phyloP scores from a whole-genome alignment of 2,797 vertebrate genomes.

The Pangasius macronema region DNA sequence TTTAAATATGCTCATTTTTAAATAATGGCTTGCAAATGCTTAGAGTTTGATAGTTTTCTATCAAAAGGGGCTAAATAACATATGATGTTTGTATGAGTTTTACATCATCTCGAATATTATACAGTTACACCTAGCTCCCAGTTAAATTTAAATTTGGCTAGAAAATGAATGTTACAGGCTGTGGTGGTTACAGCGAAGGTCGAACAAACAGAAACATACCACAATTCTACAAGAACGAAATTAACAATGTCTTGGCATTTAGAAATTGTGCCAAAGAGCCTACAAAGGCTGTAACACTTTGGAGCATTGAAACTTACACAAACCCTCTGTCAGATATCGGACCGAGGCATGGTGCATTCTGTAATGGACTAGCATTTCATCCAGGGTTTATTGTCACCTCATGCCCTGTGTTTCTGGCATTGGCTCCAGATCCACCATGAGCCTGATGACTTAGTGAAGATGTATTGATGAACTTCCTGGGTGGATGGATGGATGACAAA shows the following conservation, averaged over 20 bases:
- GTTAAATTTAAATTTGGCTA: neutral
- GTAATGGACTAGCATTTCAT: neutral
- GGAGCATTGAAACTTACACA: neutral
- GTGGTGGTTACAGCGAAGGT: neutral
- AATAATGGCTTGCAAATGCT: neutral
- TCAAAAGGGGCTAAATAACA: neutral
- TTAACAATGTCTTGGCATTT: neutral
- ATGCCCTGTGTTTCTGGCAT: neutral
- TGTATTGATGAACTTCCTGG: neutral
- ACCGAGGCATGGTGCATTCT: neutral
- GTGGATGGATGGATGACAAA: neutral
- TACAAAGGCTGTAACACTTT: neutral
- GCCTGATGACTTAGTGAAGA: neutral
- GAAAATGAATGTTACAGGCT: neutral
- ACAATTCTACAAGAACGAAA: neutral
- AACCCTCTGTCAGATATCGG: neutral
- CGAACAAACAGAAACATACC: neutral
- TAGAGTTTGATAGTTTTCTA: neutral
- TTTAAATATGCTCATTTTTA: constrained; percentile 2
- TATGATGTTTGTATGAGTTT: neutral
- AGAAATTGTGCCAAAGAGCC: neutral
- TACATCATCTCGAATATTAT: neutral
- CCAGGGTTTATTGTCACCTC: neutral
- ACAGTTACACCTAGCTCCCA: neutral
- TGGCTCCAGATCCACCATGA: neutral